Evolutionary conservation across 2,797 vertebrate species (phyloP), one percentile per base, ranked within the genome.

Genomic region (Characodon lateralis): DNA sequence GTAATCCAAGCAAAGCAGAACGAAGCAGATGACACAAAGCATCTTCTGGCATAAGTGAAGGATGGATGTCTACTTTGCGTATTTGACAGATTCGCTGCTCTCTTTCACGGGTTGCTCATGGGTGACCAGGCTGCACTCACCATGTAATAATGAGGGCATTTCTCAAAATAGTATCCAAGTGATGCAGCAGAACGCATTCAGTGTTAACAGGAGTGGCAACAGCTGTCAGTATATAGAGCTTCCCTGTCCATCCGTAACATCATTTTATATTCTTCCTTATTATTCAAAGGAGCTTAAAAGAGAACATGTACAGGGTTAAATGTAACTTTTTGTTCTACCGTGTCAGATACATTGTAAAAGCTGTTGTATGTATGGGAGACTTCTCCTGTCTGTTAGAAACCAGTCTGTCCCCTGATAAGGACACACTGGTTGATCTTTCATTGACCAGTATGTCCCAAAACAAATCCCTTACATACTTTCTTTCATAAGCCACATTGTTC

Each of bases 41-140:
- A 41, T 88, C 77, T 85, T 26, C 50, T 31, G 26, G 80, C 26
- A 41, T 71, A 35, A 55, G 31, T 46, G 10, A 58, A 48, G 51
- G 31, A 24, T 24, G 63, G 63, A 66, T 39, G 0, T 10, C 63
- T 24, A 10, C 63, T 39, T 53, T 7, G 43, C 43, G 43, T 2
- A 10, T 46, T 41, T 51, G 43, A 51, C 68, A 41, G 72, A 56
- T 68, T 72, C 65, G 70, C 26, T 2, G 26, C 48, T 77, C 10
- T 80, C 53, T 65, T 51, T 76, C 76, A 66, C 65, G 55, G 78
- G 74, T 58, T 72, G 43, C 61, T 73, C 50, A 72, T 50, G 82
- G 82, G 1, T 81, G 71, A 78, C 51, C 16, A 68, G 80, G 69
- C 79, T 74, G 85, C 73, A 79, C 59, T 85, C 71, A 53, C 73